These are phyloP conservation scores for Notolabrus celidotus DNA, from an alignment of 2,797 vertebrate genomes.

Conservation along the genomic window DNA sequence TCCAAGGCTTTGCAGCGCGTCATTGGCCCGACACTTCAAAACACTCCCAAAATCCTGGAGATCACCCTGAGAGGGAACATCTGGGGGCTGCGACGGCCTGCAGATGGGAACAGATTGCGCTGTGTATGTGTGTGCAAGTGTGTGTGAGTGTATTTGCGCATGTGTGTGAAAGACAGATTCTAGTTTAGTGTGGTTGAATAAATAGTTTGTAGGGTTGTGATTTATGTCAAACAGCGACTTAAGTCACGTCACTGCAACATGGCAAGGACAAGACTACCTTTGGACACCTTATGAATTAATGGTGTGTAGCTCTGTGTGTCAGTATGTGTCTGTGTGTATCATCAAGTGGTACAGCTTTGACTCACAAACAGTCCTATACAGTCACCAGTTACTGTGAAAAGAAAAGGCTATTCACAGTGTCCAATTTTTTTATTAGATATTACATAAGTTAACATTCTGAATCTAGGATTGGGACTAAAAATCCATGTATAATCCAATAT, in stretches of 20 bases:
- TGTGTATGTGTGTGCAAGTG: slow-evolving; percentile 38
- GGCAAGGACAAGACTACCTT: background rate
- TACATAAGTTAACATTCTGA: too few species aligned
- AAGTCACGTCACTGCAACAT: slow-evolving; percentile 28
- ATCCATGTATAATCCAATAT: too few species aligned
- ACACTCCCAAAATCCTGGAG: slow-evolving; percentile 73
- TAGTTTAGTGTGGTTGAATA: slow-evolving; percentile 45
- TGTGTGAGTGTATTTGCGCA: slow-evolving; percentile 28
- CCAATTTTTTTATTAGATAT: slow-evolving; percentile 6
- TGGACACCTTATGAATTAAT: too few species aligned
- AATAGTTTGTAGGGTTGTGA: slow-evolving; percentile 40
- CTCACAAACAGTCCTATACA: slow-evolving; percentile 48
- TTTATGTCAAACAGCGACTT: slow-evolving; percentile 47
- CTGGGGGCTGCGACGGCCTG: slow-evolving; percentile 62
- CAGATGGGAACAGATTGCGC: slow-evolving; percentile 64
- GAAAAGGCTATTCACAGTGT: slow-evolving; percentile 27
- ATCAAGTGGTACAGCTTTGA: slow-evolving; percentile 33
- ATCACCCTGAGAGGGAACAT: slow-evolving; percentile 80
- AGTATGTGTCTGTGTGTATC: background rate
- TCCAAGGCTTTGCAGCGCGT: slow-evolving; percentile 71
- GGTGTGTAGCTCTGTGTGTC: too few species aligned
- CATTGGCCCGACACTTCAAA: slow-evolving; percentile 72
- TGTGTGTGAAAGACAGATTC: slow-evolving; percentile 15
- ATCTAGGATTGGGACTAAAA: too few species aligned
- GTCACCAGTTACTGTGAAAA: slow-evolving; percentile 51